These are phyloP conservation scores for Pipistrellus pipistrellus DNA, from an alignment of 2,797 vertebrate species.

Conservation along the genomic window DNA sequence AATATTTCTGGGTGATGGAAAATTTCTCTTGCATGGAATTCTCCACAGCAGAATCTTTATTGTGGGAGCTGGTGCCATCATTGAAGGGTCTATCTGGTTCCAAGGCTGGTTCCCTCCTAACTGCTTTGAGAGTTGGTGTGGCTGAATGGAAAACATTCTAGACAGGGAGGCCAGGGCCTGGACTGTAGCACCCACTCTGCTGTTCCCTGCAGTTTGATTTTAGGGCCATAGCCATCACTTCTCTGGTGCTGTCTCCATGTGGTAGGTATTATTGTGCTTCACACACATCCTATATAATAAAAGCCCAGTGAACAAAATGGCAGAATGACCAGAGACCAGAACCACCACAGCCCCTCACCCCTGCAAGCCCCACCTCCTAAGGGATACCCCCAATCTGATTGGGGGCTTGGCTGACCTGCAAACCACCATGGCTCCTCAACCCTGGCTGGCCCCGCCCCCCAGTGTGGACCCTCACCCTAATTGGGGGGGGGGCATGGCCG, in stretches of 20 bases:
- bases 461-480: too few relatives aligned
- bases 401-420: too few relatives aligned
- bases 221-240: not conserved
- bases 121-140: not conserved
- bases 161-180: not conserved
- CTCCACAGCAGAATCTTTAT: not conserved
- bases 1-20: not conserved
- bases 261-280: not conserved
- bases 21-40: not conserved
- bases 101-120: not conserved
- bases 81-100: not conserved
- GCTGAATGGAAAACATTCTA: not conserved
- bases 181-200: too few relatives aligned
- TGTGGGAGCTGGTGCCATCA: not conserved
- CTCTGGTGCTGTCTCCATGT: not conserved
- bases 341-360: too few relatives aligned
- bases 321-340: too few relatives aligned
- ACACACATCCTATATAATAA: too few relatives aligned
- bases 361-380: too few relatives aligned
- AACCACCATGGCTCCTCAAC: too few relatives aligned
- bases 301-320: too few relatives aligned
- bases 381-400: too few relatives aligned
- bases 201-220: not conserved
- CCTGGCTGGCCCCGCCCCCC: too few relatives aligned
- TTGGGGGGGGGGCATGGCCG: too few relatives aligned